Percentiles rank a stretch among this genome's conserved stretches.
Conservation (phyloP, 2,797 vertebrate genomes). For the Bovichtus diacanthus region DNA sequence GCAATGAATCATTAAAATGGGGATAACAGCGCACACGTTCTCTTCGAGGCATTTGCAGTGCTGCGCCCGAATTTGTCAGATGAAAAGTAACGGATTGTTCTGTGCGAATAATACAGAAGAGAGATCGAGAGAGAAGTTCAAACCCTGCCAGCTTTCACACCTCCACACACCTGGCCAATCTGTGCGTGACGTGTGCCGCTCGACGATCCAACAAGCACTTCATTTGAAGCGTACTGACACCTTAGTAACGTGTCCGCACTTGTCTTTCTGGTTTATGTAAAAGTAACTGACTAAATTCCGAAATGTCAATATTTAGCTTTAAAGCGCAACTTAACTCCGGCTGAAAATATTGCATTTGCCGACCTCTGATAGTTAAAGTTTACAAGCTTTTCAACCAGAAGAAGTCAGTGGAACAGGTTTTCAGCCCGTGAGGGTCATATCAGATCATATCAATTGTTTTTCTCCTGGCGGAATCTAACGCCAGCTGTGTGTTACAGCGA, state of each 20-base stretch:
- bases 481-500: constrained; percentile 28
- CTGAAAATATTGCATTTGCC: not conserved
- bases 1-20: not conserved
- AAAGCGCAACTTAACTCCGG: not conserved
- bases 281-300: not conserved
- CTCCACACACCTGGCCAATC: not conserved
- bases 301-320: not conserved
- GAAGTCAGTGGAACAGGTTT: constrained; percentile 18
- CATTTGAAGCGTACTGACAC: not conserved
- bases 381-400: not conserved
- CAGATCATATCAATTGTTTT: constrained; percentile 18
- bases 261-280: constrained; percentile 1
- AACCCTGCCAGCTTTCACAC: constrained; percentile 15
- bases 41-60: not conserved
- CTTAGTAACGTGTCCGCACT: not conserved
- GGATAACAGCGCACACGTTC: not conserved
- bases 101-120: not conserved
- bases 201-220: not conserved
- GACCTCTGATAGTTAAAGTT: not conserved
- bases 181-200: not conserved
- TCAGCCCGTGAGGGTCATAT: not conserved
- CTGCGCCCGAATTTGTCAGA: not conserved
- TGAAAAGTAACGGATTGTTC: not conserved
- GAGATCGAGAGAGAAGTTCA: constrained; percentile 2
- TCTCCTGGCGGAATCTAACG: constrained; percentile 14